A percentile compares a stretch with the other conserved stretches of the same genome.
phyloP scores from a whole-genome alignment of 2,888 invertebrate species.

The Ectropis crepuscularia region DNA sequence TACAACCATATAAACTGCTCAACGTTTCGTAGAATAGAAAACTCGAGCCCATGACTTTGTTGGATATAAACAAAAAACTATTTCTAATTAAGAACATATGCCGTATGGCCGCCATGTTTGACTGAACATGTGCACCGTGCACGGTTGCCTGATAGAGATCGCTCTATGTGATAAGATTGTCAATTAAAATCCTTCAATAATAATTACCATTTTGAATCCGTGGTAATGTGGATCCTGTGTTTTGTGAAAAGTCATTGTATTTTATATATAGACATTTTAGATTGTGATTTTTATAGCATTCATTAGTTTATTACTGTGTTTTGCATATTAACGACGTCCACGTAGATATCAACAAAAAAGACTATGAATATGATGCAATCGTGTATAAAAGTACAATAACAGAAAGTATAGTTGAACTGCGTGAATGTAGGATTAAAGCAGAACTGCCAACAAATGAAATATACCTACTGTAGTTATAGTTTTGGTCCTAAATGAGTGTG shows the following conservation, averaged over 20 bases:
- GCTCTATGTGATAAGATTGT: neutral
- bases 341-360: too few species aligned
- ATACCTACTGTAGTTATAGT: neutral
- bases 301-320: too few species aligned
- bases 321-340: too few species aligned
- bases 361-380: too few species aligned
- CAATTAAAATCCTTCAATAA: neutral
- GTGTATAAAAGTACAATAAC: too few species aligned
- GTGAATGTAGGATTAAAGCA: too few species aligned
- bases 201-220: neutral
- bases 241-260: too few species aligned
- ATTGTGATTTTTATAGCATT: too few species aligned
- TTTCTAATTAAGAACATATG: constrained; percentile 12
- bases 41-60: constrained; percentile 48
- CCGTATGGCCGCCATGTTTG: neutral
- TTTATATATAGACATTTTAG: too few species aligned
- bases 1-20: constrained; percentile 57
- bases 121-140: constrained; percentile 6
- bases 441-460: too few species aligned
- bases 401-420: too few species aligned
- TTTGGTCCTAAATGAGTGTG: neutral
- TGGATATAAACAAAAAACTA: constrained; percentile 18
- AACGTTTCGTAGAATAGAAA: constrained; percentile 58
- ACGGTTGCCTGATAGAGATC: neutral
- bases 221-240: too few species aligned